Percentiles rank a stretch among this genome's conserved stretches.
Conservation (phyloP, 2,888 invertebrate species). For the Epirrhoe alternata region DNA sequence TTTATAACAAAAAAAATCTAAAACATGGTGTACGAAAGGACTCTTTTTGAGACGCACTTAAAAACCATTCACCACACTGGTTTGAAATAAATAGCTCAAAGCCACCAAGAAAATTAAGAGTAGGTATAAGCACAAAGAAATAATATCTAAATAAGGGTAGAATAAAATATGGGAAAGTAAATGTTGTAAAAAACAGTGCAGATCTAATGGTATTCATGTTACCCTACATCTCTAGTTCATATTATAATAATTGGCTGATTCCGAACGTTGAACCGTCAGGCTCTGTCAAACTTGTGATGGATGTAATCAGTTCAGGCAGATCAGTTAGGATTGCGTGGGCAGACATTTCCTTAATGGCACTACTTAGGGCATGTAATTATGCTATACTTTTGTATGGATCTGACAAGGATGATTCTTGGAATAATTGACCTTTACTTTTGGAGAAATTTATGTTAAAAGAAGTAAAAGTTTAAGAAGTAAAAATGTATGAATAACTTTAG, state of each 20-base stretch:
- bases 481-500: too few relatives aligned
- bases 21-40: too few relatives aligned
- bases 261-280: slow-evolving; percentile 39
- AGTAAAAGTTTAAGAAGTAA: too few relatives aligned
- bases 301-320: slow-evolving; percentile 41
- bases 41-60: too few relatives aligned
- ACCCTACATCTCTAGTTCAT: slow-evolving; percentile 3
- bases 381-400: slow-evolving; percentile 27
- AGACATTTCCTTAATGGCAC: slow-evolving; percentile 32
- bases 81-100: too few relatives aligned
- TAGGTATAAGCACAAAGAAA: too few relatives aligned
- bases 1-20: too few relatives aligned
- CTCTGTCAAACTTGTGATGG: slow-evolving; percentile 40
- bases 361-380: slow-evolving; percentile 15
- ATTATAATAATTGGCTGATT: slow-evolving; percentile 32
- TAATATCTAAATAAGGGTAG: too few relatives aligned
- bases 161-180: too few relatives aligned
- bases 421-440: background rate
- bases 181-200: background rate
- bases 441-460: too few relatives aligned
- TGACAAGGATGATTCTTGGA: slow-evolving; percentile 28
- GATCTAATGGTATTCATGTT: background rate
- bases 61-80: too few relatives aligned
- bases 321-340: slow-evolving; percentile 39
- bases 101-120: too few relatives aligned